Evolutionary conservation across 2,113 vertebrate genomes (phyloP).

Genomic region (Toxotes chatareus): DNA sequence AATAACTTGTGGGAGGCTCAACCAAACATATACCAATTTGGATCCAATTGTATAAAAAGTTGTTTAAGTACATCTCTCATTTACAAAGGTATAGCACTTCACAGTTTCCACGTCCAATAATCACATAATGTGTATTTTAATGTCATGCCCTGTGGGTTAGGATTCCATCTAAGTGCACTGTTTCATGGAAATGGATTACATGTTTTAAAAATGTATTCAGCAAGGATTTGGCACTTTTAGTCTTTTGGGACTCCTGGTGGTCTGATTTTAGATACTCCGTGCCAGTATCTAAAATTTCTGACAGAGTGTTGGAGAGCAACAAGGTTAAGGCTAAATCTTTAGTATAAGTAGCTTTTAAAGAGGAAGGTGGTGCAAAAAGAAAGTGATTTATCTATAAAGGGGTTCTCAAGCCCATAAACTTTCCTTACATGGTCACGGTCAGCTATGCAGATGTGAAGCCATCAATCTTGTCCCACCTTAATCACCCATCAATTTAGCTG

Average conservation of each 20-base stretch:
- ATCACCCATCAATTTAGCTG: slow-evolving; percentile 77
- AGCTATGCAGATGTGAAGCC: slow-evolving; percentile 51
- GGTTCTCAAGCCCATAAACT: slow-evolving; percentile 12
- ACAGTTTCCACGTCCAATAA: neutral
- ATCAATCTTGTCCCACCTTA: slow-evolving; percentile 77
- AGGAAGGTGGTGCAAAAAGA: neutral
- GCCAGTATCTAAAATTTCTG: neutral
- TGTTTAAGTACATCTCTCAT: neutral
- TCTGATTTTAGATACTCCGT: neutral
- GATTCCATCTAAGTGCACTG: neutral
- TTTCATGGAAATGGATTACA: slow-evolving; percentile 9
- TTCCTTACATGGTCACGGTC: slow-evolving; percentile 43
- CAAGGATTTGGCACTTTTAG: neutral
- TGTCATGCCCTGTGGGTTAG: neutral
- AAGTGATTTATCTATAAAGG: slow-evolving; percentile 14
- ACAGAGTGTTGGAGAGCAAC: neutral
- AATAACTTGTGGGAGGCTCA: too few relatives aligned
- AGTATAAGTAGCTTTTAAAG: neutral
- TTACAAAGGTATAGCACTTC: neutral
- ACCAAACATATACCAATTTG: too few relatives aligned
- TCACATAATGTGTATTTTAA: neutral
- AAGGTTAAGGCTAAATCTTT: neutral
- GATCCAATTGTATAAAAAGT: too few relatives aligned
- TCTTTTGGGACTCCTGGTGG: too few relatives aligned
- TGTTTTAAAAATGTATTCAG: slow-evolving; percentile 6